Evolutionary conservation across 35 echinoderm and acorn worm species (phyloP).

Genomic region (Apostichopus parvimensis): DNA sequence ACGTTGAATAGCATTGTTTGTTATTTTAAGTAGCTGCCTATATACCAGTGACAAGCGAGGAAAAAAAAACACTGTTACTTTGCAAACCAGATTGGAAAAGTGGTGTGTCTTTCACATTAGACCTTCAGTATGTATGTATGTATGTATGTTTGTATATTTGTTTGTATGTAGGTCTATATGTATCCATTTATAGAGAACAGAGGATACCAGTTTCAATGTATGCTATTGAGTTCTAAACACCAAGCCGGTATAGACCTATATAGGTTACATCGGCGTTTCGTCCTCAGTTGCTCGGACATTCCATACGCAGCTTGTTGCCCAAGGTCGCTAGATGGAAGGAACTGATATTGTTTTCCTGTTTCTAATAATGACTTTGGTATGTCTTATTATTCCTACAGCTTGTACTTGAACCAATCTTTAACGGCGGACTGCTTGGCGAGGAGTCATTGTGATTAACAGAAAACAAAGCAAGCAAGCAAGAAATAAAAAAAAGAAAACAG

Average conservation of each 20-base stretch:
- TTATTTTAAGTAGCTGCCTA: neutral
- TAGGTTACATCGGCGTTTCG: neutral
- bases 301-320: neutral
- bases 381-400: neutral
- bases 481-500: too few species aligned
- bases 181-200: too few species aligned
- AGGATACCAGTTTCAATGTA: too few species aligned
- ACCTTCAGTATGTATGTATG: neutral
- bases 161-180: neutral
- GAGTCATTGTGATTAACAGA: too few species aligned
- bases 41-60: neutral
- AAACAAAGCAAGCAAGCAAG: too few species aligned
- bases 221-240: too few species aligned
- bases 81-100: too few species aligned
- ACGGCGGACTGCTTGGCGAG: too few species aligned
- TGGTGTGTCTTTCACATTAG: too few species aligned
- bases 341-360: neutral
- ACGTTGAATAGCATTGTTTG: neutral
- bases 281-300: neutral
- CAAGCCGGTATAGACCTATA: neutral
- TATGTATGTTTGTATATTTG: neutral
- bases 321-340: neutral
- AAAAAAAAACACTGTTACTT: neutral
- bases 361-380: constrained; percentile 1
- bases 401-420: too few species aligned